Evolutionary conservation across 2,797 vertebrate genomes (phyloP).

Genomic region (Sebastiscus albofasciatus): DNA sequence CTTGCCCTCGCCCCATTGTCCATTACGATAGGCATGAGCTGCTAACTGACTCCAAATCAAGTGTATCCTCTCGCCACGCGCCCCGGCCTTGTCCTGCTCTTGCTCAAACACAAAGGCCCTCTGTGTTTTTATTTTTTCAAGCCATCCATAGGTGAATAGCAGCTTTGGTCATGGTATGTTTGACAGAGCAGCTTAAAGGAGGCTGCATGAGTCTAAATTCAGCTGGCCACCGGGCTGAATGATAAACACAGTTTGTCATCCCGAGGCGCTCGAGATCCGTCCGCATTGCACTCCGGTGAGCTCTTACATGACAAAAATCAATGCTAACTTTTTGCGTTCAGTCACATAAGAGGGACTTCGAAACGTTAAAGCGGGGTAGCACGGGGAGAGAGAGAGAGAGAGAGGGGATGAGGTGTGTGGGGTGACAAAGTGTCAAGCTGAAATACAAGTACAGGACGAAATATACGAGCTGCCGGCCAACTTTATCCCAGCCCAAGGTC

Average conservation of each 20-base stretch:
- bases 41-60: conserved; percentile 83
- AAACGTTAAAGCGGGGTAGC: conserved; percentile 30
- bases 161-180: conserved; percentile 71
- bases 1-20: conserved; percentile 77
- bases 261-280: conserved; percentile 23
- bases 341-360: conserved; percentile 59
- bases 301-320: conserved; percentile 65
- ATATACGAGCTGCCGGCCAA: conserved; percentile 74
- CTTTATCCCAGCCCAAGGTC: conserved; percentile 76
- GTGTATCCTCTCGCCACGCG: conserved; percentile 81
- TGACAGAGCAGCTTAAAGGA: conserved; percentile 66
- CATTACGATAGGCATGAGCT: conserved; percentile 76
- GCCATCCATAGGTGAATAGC: conserved; percentile 61
- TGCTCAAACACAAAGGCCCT: conserved; percentile 74
- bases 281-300: conserved; percentile 54
- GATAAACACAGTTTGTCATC: conserved; percentile 67
- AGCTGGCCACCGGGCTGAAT: conserved; percentile 60
- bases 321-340: conserved; percentile 68
- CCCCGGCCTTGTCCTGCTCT: conserved; percentile 69
- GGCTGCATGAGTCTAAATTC: conserved; percentile 55
- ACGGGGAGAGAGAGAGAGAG: neutral
- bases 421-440: conserved; percentile 68
- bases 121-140: conserved; percentile 53
- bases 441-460: conserved; percentile 76
- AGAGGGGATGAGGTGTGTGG: neutral